Evolutionary conservation across 2,888 invertebrate species (phyloP), one percentile per base, ranked within the genome.

Genomic region (Odontothrips loti): DNA sequence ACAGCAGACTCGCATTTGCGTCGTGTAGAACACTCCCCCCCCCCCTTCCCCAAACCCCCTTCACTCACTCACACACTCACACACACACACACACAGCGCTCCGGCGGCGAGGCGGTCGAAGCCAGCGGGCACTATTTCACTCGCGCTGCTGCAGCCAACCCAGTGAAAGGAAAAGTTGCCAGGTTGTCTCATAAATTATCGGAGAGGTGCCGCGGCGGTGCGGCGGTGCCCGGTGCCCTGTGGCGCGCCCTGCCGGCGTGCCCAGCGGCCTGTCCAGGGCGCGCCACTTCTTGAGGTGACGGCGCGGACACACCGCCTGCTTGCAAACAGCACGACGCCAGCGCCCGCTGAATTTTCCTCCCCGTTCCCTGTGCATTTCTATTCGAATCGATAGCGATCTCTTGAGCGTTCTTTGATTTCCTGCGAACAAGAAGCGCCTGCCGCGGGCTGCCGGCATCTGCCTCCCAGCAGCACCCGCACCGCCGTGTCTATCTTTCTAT

Each of bases 151-250:
- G 68, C 10, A 23, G 68, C 68, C 68, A 27, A 75, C 68, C 34
- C 34, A 75, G 68, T 75, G 68, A 75, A 75, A 75, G 68, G 23
- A 75, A 75, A 75, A 75, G 68, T 75, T 75, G 68, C 68, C 68
- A 75, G 68, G 68, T 75, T 75, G 68, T 75, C 68, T 27, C n/a
- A 75, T 75, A 75, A 75, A 75, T 75, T 75, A 75, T 75, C 68
- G 58, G 34, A 51, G 58, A 58, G 58, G 58, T n/a, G 58, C 58
- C 20, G 58, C 20, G 51, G 23, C 9, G 23, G 68, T 75, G 27
- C 27, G n/a, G 27, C 58, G 58, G n/a, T 6, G 58, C 58, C 58
- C 58, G 58, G 58, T 6, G 17, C 58, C 51, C 51, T 43, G 34
- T 43, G 51, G 20, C 58, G 58, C 58, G n/a, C 58, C 58, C 58